A percentile compares a stretch with the other conserved stretches of the same genome.
These are phyloP conservation scores for Epizoanthus stellaris DNA, from an alignment of 92 coral and sea anemone genomes.

Conservation along the genomic window DNA sequence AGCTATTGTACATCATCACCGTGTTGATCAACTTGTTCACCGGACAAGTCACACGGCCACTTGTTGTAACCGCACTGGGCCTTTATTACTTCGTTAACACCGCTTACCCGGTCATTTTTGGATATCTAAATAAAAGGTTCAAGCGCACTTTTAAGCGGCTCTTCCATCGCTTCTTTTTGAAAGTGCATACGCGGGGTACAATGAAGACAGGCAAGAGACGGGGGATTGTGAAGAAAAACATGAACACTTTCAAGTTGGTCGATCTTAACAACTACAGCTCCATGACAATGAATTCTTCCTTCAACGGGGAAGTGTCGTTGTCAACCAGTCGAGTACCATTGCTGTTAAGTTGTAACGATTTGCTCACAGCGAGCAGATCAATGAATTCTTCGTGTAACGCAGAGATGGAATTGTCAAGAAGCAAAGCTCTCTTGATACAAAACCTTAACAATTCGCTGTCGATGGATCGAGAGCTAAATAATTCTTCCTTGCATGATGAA, in stretches of 20 bases:
- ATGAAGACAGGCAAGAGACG: constrained; percentile 21
- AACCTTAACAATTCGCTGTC: not conserved
- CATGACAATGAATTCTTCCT: not conserved
- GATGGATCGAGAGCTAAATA: not conserved
- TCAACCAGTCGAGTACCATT: constrained; percentile 23
- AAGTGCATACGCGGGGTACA: constrained; percentile 36
- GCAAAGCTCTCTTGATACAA: not conserved
- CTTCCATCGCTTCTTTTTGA: constrained; percentile 46
- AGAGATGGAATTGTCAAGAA: not conserved
- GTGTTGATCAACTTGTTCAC: constrained; percentile 64
- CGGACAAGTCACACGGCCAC: constrained; percentile 60
- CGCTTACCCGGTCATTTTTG: constrained; percentile 67
- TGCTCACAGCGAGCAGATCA: not conserved
- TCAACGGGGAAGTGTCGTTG: constrained; percentile 7
- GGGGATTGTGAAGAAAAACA: constrained; percentile 14
- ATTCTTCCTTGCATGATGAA: constrained; percentile 29
- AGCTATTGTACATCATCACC: constrained; percentile 54
- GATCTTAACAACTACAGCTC: constrained; percentile 28
- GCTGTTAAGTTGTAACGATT: not conserved
- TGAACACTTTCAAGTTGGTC: constrained; percentile 23
- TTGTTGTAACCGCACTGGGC: constrained; percentile 48
- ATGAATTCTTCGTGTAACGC: not conserved
- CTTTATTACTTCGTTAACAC: constrained; percentile 59
- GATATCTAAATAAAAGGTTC: constrained; percentile 72
- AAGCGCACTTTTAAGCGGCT: constrained; percentile 66